These are phyloP conservation scores for Acanthoscelides obtectus DNA, from an alignment of 2,888 invertebrate genomes.

Conservation along the genomic window DNA sequence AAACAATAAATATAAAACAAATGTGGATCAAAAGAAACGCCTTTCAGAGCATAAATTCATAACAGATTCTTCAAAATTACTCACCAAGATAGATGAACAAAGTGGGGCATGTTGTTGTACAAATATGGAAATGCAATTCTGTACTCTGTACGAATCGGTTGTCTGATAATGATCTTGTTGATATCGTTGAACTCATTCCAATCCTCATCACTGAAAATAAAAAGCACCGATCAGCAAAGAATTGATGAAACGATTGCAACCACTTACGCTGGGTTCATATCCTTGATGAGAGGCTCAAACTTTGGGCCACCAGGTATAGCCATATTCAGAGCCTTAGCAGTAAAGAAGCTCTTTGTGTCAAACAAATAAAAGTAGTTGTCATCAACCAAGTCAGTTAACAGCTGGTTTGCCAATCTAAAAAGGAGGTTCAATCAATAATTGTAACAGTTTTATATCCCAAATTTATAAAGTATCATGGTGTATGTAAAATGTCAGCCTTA, in stretches of 20 bases:
- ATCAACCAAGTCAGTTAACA: slow-evolving; percentile 96
- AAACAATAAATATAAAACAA: slow-evolving; percentile 20
- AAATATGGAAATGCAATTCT: slow-evolving; percentile 98
- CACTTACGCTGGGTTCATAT: slow-evolving; percentile 84
- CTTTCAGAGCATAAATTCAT: no score
- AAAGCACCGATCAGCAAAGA: background rate
- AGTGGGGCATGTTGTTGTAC: slow-evolving; percentile 98
- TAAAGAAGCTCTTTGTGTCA: slow-evolving; percentile 99
- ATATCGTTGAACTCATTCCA: slow-evolving; percentile 99
- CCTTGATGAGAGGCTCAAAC: slow-evolving; percentile 98
- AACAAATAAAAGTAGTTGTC: slow-evolving; percentile 99
- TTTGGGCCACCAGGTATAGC: slow-evolving; percentile 99
- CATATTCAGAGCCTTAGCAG: slow-evolving; percentile 98
- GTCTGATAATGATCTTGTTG: slow-evolving; percentile 98
- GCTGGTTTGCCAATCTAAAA: slow-evolving; percentile 86
- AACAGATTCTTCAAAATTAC: slow-evolving; percentile 37
- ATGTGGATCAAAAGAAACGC: slow-evolving; percentile 10
- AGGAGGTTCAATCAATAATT: no score
- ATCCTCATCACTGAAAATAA: slow-evolving; percentile 82
- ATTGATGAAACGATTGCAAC: background rate
- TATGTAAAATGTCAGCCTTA: no score
- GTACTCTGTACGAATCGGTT: slow-evolving; percentile 98
- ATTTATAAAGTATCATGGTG: no score
- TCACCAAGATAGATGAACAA: slow-evolving; percentile 97
- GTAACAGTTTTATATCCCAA: no score